Conservation (phyloP, 2,113 vertebrate species). For the Apteryx owenii region DNA sequence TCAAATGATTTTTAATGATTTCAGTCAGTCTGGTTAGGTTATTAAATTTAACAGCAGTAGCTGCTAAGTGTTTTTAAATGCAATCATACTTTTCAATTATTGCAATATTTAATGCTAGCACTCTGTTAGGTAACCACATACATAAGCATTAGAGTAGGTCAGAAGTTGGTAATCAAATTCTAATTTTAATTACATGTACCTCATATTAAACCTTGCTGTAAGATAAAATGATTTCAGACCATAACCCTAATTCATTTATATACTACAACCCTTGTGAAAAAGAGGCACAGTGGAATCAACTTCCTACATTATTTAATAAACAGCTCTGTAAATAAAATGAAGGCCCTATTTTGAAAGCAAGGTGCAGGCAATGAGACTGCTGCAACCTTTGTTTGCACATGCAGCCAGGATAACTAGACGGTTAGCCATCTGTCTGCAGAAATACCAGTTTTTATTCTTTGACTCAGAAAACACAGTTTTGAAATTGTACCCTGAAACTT, state of each 20-base stretch:
- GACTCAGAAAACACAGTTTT: not conserved
- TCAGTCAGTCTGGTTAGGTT: not conserved
- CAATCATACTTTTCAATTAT: slow-evolving; percentile 7
- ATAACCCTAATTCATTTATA: slow-evolving; percentile 10
- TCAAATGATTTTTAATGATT: not conserved
- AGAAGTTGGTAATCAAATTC: not conserved
- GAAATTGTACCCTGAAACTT: slow-evolving; percentile 20
- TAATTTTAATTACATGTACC: slow-evolving; percentile 39
- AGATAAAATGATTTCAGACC: slow-evolving; percentile 6
- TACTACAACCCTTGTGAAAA: not conserved
- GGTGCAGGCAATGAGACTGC: not conserved
- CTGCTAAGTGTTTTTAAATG: slow-evolving; percentile 26
- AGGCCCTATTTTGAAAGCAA: slow-evolving; percentile 27
- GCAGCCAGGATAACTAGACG: slow-evolving; percentile 11
- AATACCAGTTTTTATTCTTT: not conserved
- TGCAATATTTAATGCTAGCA: not conserved
- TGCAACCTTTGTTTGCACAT: slow-evolving; percentile 19
- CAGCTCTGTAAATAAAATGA: slow-evolving; percentile 13
- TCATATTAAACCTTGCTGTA: slow-evolving; percentile 12
- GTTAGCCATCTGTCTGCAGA: slow-evolving; percentile 28
- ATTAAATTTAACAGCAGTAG: slow-evolving; percentile 13
- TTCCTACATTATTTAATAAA: not conserved
- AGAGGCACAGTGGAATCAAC: not conserved
- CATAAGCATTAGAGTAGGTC: not conserved
- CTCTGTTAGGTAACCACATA: slow-evolving; percentile 4